phyloP scores from a whole-genome alignment of 2,113 vertebrate species.

The Rynchops niger region DNA sequence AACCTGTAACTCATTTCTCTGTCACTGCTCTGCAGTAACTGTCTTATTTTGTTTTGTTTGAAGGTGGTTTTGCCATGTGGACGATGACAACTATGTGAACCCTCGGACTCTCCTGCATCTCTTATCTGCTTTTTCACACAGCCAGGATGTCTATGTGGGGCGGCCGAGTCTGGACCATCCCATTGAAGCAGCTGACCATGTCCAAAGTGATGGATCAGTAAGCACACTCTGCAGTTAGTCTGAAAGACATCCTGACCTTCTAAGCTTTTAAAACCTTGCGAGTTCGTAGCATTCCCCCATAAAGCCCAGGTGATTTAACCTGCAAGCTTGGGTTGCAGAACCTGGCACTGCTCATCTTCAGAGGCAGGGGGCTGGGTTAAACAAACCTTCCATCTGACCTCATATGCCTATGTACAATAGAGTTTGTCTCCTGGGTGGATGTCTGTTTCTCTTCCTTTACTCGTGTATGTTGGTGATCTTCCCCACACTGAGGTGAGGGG shows the following conservation, averaged over 20 bases:
- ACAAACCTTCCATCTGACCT: neutral
- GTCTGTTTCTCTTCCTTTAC: neutral
- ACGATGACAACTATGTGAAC: conserved; percentile 97
- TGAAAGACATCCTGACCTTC: neutral
- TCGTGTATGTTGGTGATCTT: neutral
- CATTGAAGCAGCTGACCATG: conserved; percentile 90
- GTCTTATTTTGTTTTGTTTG: neutral
- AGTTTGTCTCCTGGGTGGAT: neutral
- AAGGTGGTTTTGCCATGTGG: conserved; percentile 98
- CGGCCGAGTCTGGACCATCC: conserved; percentile 95
- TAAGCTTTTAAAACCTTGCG: neutral
- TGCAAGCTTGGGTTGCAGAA: neutral
- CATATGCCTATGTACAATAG: neutral
- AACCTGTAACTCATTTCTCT: neutral
- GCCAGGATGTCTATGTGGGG: conserved; percentile 92
- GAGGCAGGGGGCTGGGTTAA: neutral
- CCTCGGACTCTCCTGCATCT: conserved; percentile 80
- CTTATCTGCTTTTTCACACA: conserved; percentile 89
- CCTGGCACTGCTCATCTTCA: neutral
- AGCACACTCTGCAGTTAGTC: conserved; percentile 42
- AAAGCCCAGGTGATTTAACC: neutral
- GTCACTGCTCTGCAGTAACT: neutral
- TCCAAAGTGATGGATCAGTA: conserved; percentile 89
- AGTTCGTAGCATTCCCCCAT: neutral
- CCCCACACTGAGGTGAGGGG: neutral